Evolutionary conservation across 2,113 vertebrate species (phyloP).

Genomic region (Pedionomus torquatus): DNA sequence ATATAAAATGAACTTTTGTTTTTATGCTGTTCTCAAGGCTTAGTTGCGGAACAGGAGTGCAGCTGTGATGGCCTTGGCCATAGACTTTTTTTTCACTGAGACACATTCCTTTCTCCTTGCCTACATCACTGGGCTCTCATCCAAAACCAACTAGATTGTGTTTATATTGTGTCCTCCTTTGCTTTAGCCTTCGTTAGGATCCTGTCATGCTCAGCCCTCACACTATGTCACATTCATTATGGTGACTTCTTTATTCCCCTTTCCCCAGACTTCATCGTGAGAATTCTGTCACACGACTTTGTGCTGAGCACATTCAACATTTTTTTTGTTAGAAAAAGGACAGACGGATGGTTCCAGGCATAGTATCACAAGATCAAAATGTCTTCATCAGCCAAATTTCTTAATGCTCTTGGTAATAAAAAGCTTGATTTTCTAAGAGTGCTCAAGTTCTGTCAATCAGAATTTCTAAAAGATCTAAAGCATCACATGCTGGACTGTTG

Average conservation of each 20-base stretch:
- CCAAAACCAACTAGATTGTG: constrained; percentile 44
- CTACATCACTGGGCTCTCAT: constrained; percentile 26
- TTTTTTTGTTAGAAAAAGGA: not conserved
- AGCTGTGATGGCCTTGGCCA: constrained; percentile 42
- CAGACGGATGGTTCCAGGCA: not conserved
- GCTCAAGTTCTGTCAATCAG: not conserved
- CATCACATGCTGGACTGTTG: not conserved
- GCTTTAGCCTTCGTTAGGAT: not conserved
- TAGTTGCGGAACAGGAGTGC: not conserved
- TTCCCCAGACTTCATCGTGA: not conserved
- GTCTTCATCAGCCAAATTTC: not conserved
- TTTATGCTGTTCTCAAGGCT: constrained; percentile 10
- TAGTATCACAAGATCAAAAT: not conserved
- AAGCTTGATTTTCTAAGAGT: not conserved
- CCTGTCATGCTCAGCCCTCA: constrained; percentile 24
- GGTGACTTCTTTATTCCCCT: not conserved
- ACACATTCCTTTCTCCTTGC: constrained; percentile 45
- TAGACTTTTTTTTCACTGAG: not conserved
- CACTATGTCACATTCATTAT: constrained; percentile 31
- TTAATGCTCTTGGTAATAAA: not conserved
- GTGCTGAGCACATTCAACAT: not conserved
- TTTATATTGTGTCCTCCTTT: constrained; percentile 48
- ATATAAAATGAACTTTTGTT: constrained; percentile 24
- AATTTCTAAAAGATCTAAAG: not conserved
- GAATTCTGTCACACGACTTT: constrained; percentile 5